Conservation (phyloP, 2,888 invertebrate species). For the Lepidochitona cinerea region DNA sequence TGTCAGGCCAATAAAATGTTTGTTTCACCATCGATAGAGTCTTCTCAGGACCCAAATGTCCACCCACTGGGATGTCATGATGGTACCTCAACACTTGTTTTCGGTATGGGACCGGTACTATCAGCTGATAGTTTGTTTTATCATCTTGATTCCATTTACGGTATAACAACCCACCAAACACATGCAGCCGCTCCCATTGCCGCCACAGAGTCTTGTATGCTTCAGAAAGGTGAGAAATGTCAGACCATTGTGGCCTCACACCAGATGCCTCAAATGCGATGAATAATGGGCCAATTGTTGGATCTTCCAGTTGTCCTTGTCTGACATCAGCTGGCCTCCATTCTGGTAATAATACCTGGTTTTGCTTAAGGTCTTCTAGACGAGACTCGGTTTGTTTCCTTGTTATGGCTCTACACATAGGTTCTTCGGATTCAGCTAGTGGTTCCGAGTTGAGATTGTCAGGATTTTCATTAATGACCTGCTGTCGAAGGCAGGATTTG, state of each 20-base stretch:
- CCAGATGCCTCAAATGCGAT: background rate
- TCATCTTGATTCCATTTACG: conserved; percentile 16
- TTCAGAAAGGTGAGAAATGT: background rate
- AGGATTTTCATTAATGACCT: background rate
- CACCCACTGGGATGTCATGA: conserved; percentile 12
- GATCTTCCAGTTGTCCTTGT: background rate
- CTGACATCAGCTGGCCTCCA: background rate
- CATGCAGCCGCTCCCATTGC: conserved; percentile 11
- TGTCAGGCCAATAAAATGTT: conserved; percentile 20
- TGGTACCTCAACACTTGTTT: background rate
- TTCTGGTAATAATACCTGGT: too few relatives aligned
- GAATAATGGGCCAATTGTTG: background rate
- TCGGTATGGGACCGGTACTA: background rate
- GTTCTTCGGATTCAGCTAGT: too few relatives aligned
- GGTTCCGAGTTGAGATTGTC: too few relatives aligned
- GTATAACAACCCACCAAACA: conserved; percentile 10
- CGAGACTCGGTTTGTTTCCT: background rate
- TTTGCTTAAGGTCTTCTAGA: background rate
- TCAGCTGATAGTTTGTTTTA: conserved; percentile 4
- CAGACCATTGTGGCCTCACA: background rate
- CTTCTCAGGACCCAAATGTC: conserved; percentile 22
- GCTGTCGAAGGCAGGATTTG: background rate
- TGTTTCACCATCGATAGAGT: conserved; percentile 11
- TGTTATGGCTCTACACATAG: background rate
- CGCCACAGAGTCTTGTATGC: conserved; percentile 15